Base-by-base conservation (phyloP, 2,797 vertebrate species). In the Rhodeus uyekii region DNA sequence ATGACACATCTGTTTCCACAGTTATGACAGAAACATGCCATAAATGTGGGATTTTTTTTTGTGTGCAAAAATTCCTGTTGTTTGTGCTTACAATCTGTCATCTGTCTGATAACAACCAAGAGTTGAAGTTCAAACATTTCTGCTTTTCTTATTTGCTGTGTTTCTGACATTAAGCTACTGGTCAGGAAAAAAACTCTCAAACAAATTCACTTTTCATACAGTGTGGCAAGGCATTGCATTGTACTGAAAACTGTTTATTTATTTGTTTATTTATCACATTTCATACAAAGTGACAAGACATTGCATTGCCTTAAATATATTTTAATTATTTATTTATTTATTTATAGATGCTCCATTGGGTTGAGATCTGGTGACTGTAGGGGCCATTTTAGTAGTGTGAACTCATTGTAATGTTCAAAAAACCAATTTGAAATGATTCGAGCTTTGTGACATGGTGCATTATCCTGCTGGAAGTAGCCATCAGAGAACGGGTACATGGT, bases 151-250 rank as follows among this genome's bases (percentile, higher is more conserved):
- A 36, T 74, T n/a, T 58, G 22, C 29, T 76, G 71, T 84, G 80
- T 81, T 85, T 34, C 65, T 84, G 68, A 82, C 84, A 87, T 74
- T 83, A 67, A 83, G 42, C 32, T 55, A 24, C 36, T 63, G 76
- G 71, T 74, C 27, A 84, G 42, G 10, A 48, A 68, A 75, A 77
- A 73, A 73, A 13, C 55, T 48, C 67, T 85, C 29, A 16, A 24
- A 67, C 38, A 0, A 22, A 38, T 38, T 38, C 19, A 38, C 10
- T 5, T 6, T 19, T 7, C 24, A 60, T 27, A 29, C 27, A 60
- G 24, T 7, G 13, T 29, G 24, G 27, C 27, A 60, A 60, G 58
- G 13, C 1, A 12, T 24, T 55, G 53, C 27, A 29, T 60, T 29
- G n/a, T n/a, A n/a, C n/a, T n/a, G n/a, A n/a, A n/a, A n/a, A n/a